Conservation (phyloP, 2,113 vertebrate species). For the Parotia lawesii region DNA sequence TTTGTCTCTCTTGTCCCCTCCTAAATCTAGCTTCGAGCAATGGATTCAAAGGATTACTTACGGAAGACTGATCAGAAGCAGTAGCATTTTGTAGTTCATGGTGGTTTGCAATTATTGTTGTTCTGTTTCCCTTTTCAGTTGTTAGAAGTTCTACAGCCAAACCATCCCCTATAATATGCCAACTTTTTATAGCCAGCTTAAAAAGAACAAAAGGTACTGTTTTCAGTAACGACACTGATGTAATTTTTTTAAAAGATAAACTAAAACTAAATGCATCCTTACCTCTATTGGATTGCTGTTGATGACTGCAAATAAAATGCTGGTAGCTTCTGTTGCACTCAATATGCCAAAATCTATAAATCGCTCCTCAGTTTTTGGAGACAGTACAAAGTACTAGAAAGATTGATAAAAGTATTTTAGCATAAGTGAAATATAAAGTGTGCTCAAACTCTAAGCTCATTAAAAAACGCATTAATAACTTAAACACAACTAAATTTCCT, state of each 20-base stretch:
- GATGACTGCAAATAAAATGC: slow-evolving; percentile 88
- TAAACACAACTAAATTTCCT: background rate
- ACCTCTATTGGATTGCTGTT: slow-evolving; percentile 99
- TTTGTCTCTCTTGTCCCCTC: background rate
- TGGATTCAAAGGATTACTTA: slow-evolving; percentile 67
- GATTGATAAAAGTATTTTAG: slow-evolving; percentile 16
- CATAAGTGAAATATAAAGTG: background rate
- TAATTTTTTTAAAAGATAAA: background rate
- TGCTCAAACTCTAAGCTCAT: background rate
- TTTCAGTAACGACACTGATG: background rate
- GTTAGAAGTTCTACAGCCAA: slow-evolving; percentile 90
- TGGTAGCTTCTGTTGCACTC: slow-evolving; percentile 90
- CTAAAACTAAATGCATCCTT: slow-evolving; percentile 25
- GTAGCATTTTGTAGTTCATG: slow-evolving; percentile 82
- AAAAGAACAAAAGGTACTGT: slow-evolving; percentile 56
- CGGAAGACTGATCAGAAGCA: slow-evolving; percentile 83
- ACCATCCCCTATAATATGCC: slow-evolving; percentile 94
- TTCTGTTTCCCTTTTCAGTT: slow-evolving; percentile 88
- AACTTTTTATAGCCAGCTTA: slow-evolving; percentile 93
- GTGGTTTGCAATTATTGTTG: slow-evolving; percentile 76
- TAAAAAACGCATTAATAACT: background rate
- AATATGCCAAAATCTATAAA: slow-evolving; percentile 93
- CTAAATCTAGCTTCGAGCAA: background rate
- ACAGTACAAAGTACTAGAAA: slow-evolving; percentile 86
- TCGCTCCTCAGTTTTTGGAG: slow-evolving; percentile 84